A percentile compares a stretch with the other conserved stretches of the same genome.
Evolutionary conservation across 2,888 invertebrate genomes (phyloP).

Genomic region (Athalia rosae): DNA sequence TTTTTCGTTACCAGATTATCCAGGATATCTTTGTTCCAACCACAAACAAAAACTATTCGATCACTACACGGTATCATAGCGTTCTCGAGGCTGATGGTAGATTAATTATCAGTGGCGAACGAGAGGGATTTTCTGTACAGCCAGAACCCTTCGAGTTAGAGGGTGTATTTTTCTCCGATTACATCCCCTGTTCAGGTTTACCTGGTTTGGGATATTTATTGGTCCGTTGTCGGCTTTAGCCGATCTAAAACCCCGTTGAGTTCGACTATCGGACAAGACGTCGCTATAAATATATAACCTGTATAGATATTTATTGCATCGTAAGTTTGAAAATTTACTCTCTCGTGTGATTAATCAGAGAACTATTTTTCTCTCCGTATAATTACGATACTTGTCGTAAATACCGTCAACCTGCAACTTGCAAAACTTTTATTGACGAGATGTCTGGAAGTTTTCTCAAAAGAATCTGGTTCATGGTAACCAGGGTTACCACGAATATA

Average conservation of each 20-base stretch:
- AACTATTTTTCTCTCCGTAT: not conserved
- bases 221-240: not conserved
- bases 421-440: too few species aligned
- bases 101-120: constrained; percentile 23
- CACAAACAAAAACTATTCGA: too few species aligned
- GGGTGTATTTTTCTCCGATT: constrained; percentile 28
- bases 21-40: too few species aligned
- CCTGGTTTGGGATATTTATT: constrained; percentile 23
- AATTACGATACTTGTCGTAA: not conserved
- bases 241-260: constrained; percentile 1
- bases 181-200: constrained; percentile 12
- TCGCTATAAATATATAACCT: not conserved
- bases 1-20: too few species aligned
- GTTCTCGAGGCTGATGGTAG: not conserved
- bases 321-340: not conserved
- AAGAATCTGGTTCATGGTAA: too few species aligned
- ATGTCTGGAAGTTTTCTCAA: too few species aligned
- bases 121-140: constrained; percentile 1
- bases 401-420: not conserved
- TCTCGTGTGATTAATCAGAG: not conserved
- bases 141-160: constrained; percentile 6
- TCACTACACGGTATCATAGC: too few species aligned
- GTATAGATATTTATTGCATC: not conserved
- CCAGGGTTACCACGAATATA: too few species aligned
- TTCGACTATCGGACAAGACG: constrained; percentile 2